Evolutionary conservation across 2,888 invertebrate species (phyloP), one percentile per base, ranked within the genome.

Genomic region (Plagiodera versicolora): DNA sequence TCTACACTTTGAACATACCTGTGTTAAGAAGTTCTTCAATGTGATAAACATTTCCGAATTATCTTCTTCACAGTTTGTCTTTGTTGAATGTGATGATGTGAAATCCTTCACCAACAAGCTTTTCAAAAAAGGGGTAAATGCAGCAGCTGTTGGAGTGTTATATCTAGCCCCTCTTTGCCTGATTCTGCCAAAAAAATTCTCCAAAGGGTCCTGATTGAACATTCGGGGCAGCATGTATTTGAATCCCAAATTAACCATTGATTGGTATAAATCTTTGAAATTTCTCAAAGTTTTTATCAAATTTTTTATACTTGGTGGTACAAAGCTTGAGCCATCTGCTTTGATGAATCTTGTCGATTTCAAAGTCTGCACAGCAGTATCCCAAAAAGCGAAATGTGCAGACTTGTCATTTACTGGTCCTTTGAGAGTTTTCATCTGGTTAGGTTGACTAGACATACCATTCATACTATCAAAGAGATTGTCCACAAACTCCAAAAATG

Each of bases 201-300:
- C 61, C 0, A 61, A 11, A 14, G 60, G 60, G 45, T 63, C 58
- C 19, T 63, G 60, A 24, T 63, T 64, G 8, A 63, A 63, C 3
- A 44, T 60, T 35, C 63, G 53, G 3, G 55, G 56, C 35, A 58
- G 16, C 10, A 64, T 14, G 32, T 39, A 49, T 6, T 32, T 16
- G 44, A 62, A 62, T 18, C 39, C 39, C 9, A 32, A 32, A 32
- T 32, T 11, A 6, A 10, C 11, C 32, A 32, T 5, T 24, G 24
- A 24, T 24, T 24, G 3, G 24, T 24, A 24, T 24, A 24, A 6
- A 5, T 24, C 24, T 24, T 24, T 24, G 24, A 24, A 24, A 24
- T 24, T 24, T 24, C 24, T 24, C 6, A 6, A 24, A 5, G 24
- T 24, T 24, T 24, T 24, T 24, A 24, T 24, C 4, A 24, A 24